Percentiles rank a stretch among this genome's conserved stretches.
Conservation (phyloP, 2,113 vertebrate species). For the Trogon surrucura region DNA sequence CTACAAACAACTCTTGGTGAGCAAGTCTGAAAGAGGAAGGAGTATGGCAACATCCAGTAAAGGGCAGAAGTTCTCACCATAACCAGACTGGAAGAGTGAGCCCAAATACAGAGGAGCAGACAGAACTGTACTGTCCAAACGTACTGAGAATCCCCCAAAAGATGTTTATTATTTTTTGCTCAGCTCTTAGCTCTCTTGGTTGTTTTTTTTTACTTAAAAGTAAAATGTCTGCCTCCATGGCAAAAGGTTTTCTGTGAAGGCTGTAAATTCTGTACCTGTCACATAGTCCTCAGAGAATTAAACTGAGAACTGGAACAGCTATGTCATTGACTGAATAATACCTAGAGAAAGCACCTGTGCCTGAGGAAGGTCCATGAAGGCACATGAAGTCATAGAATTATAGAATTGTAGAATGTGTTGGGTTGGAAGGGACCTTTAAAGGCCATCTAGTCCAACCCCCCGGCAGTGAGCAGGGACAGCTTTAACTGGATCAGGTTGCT, state of each 20-base stretch:
- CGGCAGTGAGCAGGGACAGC: too few relatives aligned
- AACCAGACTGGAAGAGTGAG: not conserved
- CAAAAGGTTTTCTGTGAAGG: not conserved
- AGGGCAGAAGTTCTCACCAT: not conserved
- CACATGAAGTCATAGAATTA: not conserved
- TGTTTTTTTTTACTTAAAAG: not conserved
- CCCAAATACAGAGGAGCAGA: not conserved
- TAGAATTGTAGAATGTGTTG: too few relatives aligned
- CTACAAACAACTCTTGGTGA: not conserved
- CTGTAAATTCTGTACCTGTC: not conserved
- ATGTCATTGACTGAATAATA: not conserved
- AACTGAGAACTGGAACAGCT: not conserved
- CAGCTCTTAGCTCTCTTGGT: not conserved
- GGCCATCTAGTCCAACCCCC: too few relatives aligned
- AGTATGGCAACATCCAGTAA: not conserved
- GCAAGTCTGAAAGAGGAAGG: not conserved
- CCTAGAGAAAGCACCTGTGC: too few relatives aligned
- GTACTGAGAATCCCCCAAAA: not conserved
- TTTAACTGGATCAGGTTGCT: too few relatives aligned
- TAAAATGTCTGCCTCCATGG: not conserved
- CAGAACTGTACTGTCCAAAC: not conserved
- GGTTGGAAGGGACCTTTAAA: too few relatives aligned
- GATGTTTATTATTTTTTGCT: rapidly evolving
- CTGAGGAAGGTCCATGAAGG: not conserved
- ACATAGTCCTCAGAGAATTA: not conserved